These are phyloP conservation scores for Neotoxoptera formosana DNA, from an alignment of 1,140 invertebrate genomes.

Conservation along the genomic window DNA sequence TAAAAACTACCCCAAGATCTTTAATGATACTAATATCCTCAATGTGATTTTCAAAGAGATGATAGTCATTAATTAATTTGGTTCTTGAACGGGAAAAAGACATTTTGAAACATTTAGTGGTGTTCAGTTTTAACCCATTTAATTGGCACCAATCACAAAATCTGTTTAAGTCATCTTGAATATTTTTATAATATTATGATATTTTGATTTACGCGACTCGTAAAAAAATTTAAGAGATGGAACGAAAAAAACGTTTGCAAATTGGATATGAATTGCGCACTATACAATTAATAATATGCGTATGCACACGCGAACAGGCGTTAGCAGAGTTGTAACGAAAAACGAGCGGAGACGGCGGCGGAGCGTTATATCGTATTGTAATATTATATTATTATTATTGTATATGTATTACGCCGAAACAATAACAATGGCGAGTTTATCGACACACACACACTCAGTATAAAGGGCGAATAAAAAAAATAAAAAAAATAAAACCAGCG, in stretches of 20 bases:
- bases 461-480: neutral
- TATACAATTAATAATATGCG: neutral
- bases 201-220: neutral
- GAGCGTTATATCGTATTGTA: neutral
- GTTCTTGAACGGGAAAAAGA: no score
- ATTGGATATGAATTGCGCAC: conserved; percentile 31
- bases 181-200: no score
- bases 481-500: neutral
- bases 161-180: no score
- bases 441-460: no score
- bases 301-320: neutral
- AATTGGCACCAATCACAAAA: no score
- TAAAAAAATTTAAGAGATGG: neutral
- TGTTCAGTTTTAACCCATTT: no score
- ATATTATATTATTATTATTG: no score
- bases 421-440: conserved; percentile 16
- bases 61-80: no score
- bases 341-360: neutral
- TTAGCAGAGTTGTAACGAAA: neutral
- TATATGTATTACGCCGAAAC: neutral
- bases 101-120: no score
- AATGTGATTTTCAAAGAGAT: no score
- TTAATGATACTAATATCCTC: no score
- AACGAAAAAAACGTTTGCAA: conserved; percentile 10
- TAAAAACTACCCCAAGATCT: no score